These are phyloP conservation scores for Apodemia mormo DNA, from an alignment of 2,888 invertebrate species.

Conservation along the genomic window DNA sequence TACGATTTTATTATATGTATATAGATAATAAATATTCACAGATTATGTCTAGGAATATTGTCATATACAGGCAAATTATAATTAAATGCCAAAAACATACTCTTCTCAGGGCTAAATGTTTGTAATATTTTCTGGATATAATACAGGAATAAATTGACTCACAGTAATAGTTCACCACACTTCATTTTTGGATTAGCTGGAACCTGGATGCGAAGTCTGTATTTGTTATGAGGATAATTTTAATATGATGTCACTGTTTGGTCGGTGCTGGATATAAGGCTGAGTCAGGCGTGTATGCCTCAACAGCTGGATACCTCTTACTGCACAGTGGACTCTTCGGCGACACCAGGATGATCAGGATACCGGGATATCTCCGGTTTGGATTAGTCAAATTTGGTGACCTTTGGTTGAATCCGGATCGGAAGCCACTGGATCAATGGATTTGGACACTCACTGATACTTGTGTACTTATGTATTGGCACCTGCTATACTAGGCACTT, in stretches of 20 bases:
- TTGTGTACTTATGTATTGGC: background rate
- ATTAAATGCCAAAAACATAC: too few species aligned
- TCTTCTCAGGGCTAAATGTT: too few species aligned
- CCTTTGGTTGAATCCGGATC: constrained; percentile 5
- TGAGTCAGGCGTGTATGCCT: background rate
- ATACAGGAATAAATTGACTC: background rate
- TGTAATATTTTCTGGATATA: background rate
- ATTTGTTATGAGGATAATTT: too few species aligned
- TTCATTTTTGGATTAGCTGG: background rate
- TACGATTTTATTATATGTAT: too few species aligned
- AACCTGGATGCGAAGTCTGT: background rate
- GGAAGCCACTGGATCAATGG: background rate
- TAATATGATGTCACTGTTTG: background rate
- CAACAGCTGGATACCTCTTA: background rate
- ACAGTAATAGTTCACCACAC: constrained; percentile 2
- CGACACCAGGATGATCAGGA: too few species aligned
- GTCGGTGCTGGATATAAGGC: constrained; percentile 4
- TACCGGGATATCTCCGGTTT: too few species aligned
- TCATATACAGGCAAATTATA: too few species aligned
- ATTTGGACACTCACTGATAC: background rate
- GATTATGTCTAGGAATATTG: background rate
- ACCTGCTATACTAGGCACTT: background rate
- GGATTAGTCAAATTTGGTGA: background rate
- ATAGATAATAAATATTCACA: background rate
- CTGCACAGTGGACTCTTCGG: too few species aligned